These are phyloP conservation scores for Leucopternis melanops DNA, from an alignment of 2,113 vertebrate species.

Conservation along the genomic window DNA sequence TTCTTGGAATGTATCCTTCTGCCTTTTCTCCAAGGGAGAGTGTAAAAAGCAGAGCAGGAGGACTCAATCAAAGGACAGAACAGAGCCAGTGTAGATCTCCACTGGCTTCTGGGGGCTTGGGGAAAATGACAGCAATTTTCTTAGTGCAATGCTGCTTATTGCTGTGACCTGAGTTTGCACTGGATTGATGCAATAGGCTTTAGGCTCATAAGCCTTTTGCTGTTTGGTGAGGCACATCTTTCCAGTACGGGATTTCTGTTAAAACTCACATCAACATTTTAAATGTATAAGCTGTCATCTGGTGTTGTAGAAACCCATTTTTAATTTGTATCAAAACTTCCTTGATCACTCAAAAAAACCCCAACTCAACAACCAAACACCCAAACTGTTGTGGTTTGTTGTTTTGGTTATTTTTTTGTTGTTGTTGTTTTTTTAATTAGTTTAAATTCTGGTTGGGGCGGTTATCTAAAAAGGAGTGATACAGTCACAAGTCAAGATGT, in stretches of 20 bases:
- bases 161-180: neutral
- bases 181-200: neutral
- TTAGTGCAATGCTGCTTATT: neutral
- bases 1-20: neutral
- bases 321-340: neutral
- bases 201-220: neutral
- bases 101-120: neutral
- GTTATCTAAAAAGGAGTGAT: neutral
- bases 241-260: neutral
- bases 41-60: neutral
- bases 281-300: neutral
- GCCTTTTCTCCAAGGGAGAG: neutral
- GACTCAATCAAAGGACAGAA: neutral
- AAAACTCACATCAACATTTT: neutral
- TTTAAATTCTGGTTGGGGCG: neutral
- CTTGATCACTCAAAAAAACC: neutral
- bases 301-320: neutral
- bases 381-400: neutral
- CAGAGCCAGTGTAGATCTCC: neutral
- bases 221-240: neutral
- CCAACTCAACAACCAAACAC: neutral
- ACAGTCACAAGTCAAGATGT: neutral
- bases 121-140: neutral
- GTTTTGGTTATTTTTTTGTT: no score
- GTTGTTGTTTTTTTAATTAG: no score